These are phyloP conservation scores for Drosophila peninsularis DNA, from an alignment of 2,888 invertebrate species.

Conservation along the genomic window DNA sequence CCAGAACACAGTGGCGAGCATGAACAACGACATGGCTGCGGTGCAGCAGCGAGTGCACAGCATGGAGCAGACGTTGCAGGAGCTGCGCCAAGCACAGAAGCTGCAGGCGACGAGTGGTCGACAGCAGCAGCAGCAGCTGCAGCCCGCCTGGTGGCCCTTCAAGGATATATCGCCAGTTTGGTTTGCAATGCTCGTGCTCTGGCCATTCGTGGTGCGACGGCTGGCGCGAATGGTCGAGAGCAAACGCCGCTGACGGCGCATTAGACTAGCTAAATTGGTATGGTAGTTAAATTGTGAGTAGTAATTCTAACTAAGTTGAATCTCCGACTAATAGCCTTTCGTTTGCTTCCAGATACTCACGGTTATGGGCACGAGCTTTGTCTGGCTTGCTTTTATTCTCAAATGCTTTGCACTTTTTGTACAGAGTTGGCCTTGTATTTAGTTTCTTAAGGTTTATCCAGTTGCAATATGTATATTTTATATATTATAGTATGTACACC, in stretches of 20 bases:
- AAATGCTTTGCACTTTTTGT: conserved; percentile 48
- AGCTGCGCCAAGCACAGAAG: conserved; percentile 67
- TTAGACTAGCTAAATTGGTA: conserved; percentile 35
- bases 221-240: conserved; percentile 62
- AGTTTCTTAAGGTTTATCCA: conserved; percentile 47
- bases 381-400: conserved; percentile 46
- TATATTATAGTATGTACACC: conserved; percentile 23
- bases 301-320: no score
- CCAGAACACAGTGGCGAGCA: conserved; percentile 78
- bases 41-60: conserved; percentile 80
- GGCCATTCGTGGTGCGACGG: conserved; percentile 82
- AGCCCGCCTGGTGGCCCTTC: conserved; percentile 87
- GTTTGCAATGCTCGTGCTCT: conserved; percentile 82
- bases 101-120: conserved; percentile 7
- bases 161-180: conserved; percentile 86
- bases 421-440: conserved; percentile 62
- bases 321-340: neutral
- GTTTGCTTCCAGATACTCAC: conserved; percentile 46
- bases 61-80: conserved; percentile 80
- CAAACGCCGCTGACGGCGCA: conserved; percentile 61
- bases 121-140: conserved; percentile 51
- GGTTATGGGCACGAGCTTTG: conserved; percentile 67
- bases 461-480: conserved; percentile 67
- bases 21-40: conserved; percentile 81
- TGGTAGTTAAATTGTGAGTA: conserved; percentile 72